Conservation (phyloP, 2,797 vertebrate genomes). For the Eremophila alpestris region DNA sequence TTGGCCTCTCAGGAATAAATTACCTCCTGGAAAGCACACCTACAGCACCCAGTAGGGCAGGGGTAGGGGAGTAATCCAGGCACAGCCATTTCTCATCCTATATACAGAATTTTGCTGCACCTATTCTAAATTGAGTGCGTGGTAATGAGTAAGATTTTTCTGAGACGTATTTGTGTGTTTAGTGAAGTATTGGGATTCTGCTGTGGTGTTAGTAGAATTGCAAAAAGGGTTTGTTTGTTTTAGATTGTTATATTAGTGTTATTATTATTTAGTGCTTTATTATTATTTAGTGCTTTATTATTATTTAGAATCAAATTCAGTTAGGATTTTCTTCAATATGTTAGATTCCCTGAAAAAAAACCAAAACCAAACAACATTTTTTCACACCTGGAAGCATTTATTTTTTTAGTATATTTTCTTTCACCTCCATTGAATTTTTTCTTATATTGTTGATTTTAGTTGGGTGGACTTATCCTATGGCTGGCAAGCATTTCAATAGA, state of each 20-base stretch:
- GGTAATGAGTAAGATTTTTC: not conserved
- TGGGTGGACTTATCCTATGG: not conserved
- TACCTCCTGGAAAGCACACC: accelerated
- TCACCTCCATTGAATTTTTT: not conserved
- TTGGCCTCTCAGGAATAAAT: too few relatives aligned
- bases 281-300: not conserved
- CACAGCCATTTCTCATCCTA: not conserved
- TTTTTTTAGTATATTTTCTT: not conserved
- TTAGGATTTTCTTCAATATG: not conserved
- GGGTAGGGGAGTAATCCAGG: not conserved
- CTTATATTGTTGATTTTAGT: not conserved
- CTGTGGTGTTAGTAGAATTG: not conserved
- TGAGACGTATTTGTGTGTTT: not conserved
- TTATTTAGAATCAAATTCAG: not conserved
- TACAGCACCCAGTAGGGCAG: not conserved
- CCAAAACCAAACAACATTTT: not conserved
- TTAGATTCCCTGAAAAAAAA: not conserved
- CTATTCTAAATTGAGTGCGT: not conserved
- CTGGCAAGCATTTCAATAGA: not conserved
- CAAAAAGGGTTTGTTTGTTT: not conserved
- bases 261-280: not conserved
- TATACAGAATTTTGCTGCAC: not conserved
- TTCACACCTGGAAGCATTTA: not conserved
- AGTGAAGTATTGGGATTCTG: not conserved
- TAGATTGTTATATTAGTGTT: not conserved